A percentile compares a stretch with the other conserved stretches of the same genome.
Evolutionary conservation across 2,888 invertebrate species (phyloP).

Genomic region (Hirtodrosophila duncani): DNA sequence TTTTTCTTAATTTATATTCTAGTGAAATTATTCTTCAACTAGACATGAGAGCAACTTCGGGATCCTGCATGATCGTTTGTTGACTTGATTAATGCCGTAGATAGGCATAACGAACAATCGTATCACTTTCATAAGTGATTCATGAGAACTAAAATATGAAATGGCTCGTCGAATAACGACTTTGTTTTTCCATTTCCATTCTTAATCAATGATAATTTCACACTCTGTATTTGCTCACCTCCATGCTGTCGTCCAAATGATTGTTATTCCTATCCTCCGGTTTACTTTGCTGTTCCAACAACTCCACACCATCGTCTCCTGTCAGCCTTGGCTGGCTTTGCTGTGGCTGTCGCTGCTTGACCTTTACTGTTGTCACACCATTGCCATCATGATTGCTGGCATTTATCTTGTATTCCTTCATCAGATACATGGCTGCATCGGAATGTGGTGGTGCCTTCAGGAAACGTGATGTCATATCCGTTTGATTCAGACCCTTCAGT

Average conservation of each 20-base stretch:
- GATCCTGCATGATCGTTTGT: too few relatives aligned
- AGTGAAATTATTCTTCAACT: too few relatives aligned
- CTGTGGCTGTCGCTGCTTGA: background rate
- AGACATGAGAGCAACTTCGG: too few relatives aligned
- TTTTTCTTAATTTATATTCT: too few relatives aligned
- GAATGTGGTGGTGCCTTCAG: slow-evolving; percentile 76
- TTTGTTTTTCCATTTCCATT: too few relatives aligned
- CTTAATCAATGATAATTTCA: slow-evolving; percentile 15
- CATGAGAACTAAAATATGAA: too few relatives aligned
- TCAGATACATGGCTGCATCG: slow-evolving; percentile 77
- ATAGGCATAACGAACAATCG: too few relatives aligned
- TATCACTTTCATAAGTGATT: too few relatives aligned
- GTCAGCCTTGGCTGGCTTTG: slow-evolving; percentile 18
- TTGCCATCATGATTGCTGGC: slow-evolving; percentile 1
- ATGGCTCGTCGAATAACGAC: too few relatives aligned
- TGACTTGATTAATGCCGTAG: too few relatives aligned
- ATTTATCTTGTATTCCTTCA: slow-evolving; percentile 75
- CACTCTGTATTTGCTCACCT: slow-evolving; percentile 60
- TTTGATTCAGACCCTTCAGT: slow-evolving; percentile 77
- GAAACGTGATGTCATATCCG: slow-evolving; percentile 75
- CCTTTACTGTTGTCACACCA: background rate
- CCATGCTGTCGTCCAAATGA: slow-evolving; percentile 76
- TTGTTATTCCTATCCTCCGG: slow-evolving; percentile 64
- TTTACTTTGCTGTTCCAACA: slow-evolving; percentile 19
- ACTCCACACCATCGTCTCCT: slow-evolving; percentile 36